Evolutionary conservation across 2,113 vertebrate species (phyloP), one percentile per base, ranked within the genome.

Genomic region (Alosa alosa): DNA sequence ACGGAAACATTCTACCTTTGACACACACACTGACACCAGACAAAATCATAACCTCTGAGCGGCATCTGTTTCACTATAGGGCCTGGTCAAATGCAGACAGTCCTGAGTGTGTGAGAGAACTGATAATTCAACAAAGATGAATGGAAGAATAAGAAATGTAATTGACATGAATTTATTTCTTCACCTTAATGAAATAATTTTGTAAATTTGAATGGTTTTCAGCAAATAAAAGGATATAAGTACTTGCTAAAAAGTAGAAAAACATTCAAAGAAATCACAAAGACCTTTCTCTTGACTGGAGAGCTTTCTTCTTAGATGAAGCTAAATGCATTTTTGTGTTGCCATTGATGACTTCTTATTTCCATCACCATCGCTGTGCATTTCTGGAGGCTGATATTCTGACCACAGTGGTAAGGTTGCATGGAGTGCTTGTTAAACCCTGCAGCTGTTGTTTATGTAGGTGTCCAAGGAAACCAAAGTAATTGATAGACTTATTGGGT

Each of bases 381-480:
- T 84, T 92, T 93, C 91, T 89, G 78, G 90, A 82, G 86, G 89
- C 85, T 89, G 90, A 93, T 90, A 90, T 92, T 91, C 87, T 82
- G 88, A 88, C 89, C 86, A 6, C 64, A 85, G 88, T 89, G 91
- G 88, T 88, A 91, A 89, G 89, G 88, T 90, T 92, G 90, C 90
- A 89, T 1, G 87, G 83, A 57, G 39, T 31, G 86, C 91, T 93
- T 92, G 91, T 93, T 91, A 90, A 93, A 93, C 90, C 90, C 91
- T 92, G 93, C 94, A 95, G 94, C 94, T 96, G 95, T 94, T 96
- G 94, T 96, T 95, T 95, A 89, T 89, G 55, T 89, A 90, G 88
- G 89, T 89, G 91, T 91, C 93, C 93, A 85, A 91, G 93, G 94
- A 93, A 94, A 94, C 92, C 81, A 90, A 92, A 88, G 91, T 93